A percentile compares a stretch with the other conserved stretches of the same genome.
phyloP scores from a whole-genome alignment of 2,888 invertebrate genomes.

The Gandaritis pyraliata region DNA sequence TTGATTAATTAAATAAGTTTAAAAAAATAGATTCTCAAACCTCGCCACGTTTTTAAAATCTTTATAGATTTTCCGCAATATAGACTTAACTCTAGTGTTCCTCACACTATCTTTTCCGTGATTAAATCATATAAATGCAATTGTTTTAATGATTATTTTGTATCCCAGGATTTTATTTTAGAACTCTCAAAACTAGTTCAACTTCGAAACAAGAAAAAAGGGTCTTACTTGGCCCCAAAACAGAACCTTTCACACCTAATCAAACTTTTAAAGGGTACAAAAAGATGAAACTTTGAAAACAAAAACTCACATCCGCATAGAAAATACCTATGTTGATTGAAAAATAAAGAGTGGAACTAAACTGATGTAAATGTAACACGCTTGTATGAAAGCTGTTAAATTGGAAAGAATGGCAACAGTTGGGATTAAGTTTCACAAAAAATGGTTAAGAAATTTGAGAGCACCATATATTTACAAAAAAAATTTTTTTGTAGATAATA shows the following conservation, averaged over 20 bases:
- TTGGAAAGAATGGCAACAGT: constrained; percentile 14
- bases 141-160: no score
- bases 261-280: constrained; percentile 66
- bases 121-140: no score
- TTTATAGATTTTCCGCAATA: no score
- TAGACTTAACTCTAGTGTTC: no score
- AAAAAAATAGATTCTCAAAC: no score
- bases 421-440: constrained; percentile 1
- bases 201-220: neutral
- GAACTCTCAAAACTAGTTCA: no score
- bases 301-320: constrained; percentile 65
- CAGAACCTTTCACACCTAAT: constrained; percentile 77
- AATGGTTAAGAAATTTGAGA: neutral
- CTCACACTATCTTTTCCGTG: no score
- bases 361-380: constrained; percentile 58
- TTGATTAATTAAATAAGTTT: neutral
- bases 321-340: constrained; percentile 80
- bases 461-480: neutral
- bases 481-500: no score
- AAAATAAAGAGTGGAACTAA: constrained; percentile 80
- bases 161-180: neutral
- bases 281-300: constrained; percentile 58
- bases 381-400: constrained; percentile 37
- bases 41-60: no score
- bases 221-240: constrained; percentile 9